Percentiles rank a stretch among this genome's conserved stretches.
Conservation (phyloP, 2,797 vertebrate species). For the Aplochiton taeniatus region DNA sequence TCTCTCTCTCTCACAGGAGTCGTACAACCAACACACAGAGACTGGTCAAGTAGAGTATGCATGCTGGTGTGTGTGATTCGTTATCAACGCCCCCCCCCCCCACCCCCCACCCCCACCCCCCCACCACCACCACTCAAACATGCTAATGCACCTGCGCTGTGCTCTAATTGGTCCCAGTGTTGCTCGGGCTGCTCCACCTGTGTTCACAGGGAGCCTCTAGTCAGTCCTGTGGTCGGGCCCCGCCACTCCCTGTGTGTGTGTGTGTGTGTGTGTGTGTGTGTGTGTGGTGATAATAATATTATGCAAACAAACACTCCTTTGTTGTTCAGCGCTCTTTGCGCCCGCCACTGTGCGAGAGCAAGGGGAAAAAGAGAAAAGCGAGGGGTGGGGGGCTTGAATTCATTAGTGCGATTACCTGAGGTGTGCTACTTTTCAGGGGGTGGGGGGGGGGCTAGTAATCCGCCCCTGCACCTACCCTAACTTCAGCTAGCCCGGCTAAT, state of each 20-base stretch:
- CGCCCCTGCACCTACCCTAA: conserved; percentile 58
- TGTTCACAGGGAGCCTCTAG: conserved; percentile 70
- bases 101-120: conserved; percentile 9
- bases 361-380: conserved; percentile 37
- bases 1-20: too few relatives aligned
- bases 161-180: conserved; percentile 82
- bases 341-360: conserved; percentile 61
- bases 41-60: conserved; percentile 32
- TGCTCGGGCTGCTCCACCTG: conserved; percentile 74
- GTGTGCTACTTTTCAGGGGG: conserved; percentile 64
- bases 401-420: conserved; percentile 76
- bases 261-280: not conserved
- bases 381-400: conserved; percentile 54
- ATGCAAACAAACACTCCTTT: conserved; percentile 76
- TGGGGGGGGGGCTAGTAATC: conserved; percentile 48
- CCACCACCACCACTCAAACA: conserved; percentile 58
- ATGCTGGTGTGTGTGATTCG: conserved; percentile 40
- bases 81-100: conserved; percentile 42
- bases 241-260: not conserved
- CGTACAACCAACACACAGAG: too few relatives aligned
- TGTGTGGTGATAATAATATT: conserved; percentile 48
- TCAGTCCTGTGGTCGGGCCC: conserved; percentile 65
- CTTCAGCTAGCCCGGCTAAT: conserved; percentile 69
- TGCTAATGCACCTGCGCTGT: conserved; percentile 63
- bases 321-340: conserved; percentile 66